Conservation (phyloP, 2,888 invertebrate genomes). For the Troides oblongomaculatus region DNA sequence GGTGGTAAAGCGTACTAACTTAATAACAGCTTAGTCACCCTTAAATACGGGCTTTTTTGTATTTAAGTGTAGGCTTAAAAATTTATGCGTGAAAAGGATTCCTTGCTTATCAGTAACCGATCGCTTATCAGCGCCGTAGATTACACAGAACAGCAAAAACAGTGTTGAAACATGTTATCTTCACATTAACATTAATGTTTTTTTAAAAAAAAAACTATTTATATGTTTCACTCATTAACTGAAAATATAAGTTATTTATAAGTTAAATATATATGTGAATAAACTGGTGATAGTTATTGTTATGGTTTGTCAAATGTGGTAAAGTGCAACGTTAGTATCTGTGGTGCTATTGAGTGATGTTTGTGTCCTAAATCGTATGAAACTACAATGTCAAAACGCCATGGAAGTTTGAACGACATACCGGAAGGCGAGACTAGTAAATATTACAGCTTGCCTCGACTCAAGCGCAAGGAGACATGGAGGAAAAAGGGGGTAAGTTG, state of each 20-base stretch:
- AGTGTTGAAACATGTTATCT: conserved; percentile 13
- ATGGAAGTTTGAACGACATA: conserved; percentile 26
- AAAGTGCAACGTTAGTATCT: background rate
- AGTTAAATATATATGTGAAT: too few species aligned
- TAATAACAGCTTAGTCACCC: too few species aligned
- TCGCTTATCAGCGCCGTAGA: conserved; percentile 26
- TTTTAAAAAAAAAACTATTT: background rate
- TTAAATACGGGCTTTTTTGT: too few species aligned
- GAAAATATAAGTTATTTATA: too few species aligned
- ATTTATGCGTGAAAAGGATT: conserved; percentile 13
- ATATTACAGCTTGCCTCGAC: conserved; percentile 58
- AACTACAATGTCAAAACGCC: conserved; percentile 23
- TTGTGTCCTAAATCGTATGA: conserved; percentile 1
- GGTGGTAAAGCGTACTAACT: too few species aligned
- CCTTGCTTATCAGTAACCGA: conserved; percentile 16
- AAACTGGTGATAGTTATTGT: background rate
- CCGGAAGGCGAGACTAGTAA: conserved; percentile 46
- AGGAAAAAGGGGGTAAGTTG: conserved; percentile 63
- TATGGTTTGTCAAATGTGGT: background rate
- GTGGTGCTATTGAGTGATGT: background rate
- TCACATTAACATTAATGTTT: background rate
- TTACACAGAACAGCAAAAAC: conserved; percentile 21
- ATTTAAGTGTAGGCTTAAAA: background rate
- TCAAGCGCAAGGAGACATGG: conserved; percentile 67
- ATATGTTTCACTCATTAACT: background rate